These are phyloP conservation scores for Pelosia muscerda DNA, from an alignment of 2,888 invertebrate species.

Conservation along the genomic window DNA sequence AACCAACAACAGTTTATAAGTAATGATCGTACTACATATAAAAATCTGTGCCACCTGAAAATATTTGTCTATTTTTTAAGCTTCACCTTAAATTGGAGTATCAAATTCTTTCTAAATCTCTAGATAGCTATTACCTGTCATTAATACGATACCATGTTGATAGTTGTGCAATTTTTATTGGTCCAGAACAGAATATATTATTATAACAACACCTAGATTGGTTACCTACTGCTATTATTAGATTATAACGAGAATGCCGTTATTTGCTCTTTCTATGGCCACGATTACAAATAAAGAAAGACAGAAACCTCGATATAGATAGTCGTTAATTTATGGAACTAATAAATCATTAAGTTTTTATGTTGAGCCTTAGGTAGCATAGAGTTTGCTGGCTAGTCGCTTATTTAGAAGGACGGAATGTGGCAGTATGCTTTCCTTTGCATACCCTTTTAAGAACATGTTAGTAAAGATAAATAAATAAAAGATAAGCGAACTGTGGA, in stretches of 20 bases:
- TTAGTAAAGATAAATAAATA: neutral
- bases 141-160: neutral
- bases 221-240: neutral
- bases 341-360: neutral
- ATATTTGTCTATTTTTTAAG: neutral
- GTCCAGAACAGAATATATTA: neutral
- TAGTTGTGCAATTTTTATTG: neutral
- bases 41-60: too few species aligned
- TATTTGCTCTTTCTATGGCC: neutral
- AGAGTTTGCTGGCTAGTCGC: neutral
- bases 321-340: neutral
- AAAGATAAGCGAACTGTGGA: neutral
- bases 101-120: neutral
- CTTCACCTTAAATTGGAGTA: neutral
- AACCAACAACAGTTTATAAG: too few species aligned
- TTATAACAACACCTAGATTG: neutral
- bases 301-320: neutral
- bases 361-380: neutral
- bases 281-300: neutral
- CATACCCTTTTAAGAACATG: neutral
- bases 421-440: neutral
- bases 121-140: neutral
- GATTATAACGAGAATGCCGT: constrained; percentile 1
- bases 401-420: neutral
- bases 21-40: too few species aligned